phyloP scores from a whole-genome alignment of 1,140 invertebrate species.

The Adoxophyes honmai region DNA sequence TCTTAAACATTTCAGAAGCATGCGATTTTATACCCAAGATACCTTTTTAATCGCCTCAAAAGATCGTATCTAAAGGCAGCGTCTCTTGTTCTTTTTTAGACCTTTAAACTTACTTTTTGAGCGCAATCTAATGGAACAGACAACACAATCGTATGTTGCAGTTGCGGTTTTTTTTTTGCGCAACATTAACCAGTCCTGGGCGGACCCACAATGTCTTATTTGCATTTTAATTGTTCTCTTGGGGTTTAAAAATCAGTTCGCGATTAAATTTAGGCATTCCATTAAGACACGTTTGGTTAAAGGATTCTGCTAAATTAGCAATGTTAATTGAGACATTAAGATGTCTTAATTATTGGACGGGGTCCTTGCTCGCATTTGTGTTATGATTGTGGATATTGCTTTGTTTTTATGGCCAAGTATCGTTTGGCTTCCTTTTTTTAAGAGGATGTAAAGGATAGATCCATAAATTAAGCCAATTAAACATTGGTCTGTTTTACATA shows the following conservation, averaged over 20 bases:
- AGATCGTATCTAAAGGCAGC: slow-evolving; percentile 3
- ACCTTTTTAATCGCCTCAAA: slow-evolving; percentile 8
- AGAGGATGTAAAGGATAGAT: background rate
- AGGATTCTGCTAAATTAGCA: slow-evolving; percentile 14
- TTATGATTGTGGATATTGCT: slow-evolving; percentile 1
- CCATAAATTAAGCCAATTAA: slow-evolving; percentile 1
- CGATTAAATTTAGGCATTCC: slow-evolving; percentile 30
- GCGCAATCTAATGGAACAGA: slow-evolving; percentile 7
- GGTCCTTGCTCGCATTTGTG: background rate
- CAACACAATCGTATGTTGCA: slow-evolving; percentile 7
- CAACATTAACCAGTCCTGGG: slow-evolving; percentile 32
- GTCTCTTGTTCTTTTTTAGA: slow-evolving; percentile 9
- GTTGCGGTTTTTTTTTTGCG: slow-evolving; percentile 15
- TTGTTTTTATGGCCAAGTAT: background rate
- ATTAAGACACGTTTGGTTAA: slow-evolving; percentile 21
- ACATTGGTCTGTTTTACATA: background rate
- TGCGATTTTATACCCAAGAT: background rate
- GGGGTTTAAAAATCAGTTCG: slow-evolving; percentile 40
- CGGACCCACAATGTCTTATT: slow-evolving; percentile 46
- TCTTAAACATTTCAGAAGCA: background rate
- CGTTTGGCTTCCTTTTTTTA: too few relatives aligned
- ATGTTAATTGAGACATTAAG: slow-evolving; percentile 15
- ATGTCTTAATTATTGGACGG: slow-evolving; percentile 30
- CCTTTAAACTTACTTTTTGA: slow-evolving; percentile 6
- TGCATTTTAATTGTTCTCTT: slow-evolving; percentile 61